Evolutionary conservation across 2,797 vertebrate genomes (phyloP), one percentile per base, ranked within the genome.

Genomic region (Kryptolebias ocellatus): DNA sequence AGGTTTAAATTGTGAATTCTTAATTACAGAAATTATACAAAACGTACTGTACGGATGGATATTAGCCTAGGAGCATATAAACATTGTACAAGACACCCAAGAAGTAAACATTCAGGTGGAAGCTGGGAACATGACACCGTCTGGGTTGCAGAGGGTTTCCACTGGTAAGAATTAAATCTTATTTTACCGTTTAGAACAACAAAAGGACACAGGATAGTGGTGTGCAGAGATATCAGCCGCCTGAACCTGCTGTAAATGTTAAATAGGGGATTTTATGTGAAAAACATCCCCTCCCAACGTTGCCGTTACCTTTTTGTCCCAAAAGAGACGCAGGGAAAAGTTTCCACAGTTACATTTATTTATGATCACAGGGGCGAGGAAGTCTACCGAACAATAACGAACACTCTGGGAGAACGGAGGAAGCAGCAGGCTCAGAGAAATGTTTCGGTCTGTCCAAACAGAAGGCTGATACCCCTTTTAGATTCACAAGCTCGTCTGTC

Each of bases 1-100:
- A 24, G 20, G 20, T 87, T 89, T 86, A 88, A 91, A 90, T 87
- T 84, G 76, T 87, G 76, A 78, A 89, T 91, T 87, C 59, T 73
- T 89, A 72, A 85, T 91, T 85, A 92, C 87, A 92, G 84, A 92
- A 92, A 89, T 68, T 83, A 89, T 92, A 92, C 89, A 89, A 90
- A 92, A 91, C 76, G 78, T 82, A 93, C 81, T 83, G 83, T 89
- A 91, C 75, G 78, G 72, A 89, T 42, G 39, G 39, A 42, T 87
- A 84, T 81, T 89, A 85, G 89, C 84, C 78, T 76, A 72, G 86
- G 85, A 63, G 80, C 88, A 89, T 87, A 87, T 83, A 89, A 84
- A 89, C 31, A 86, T 73, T 91, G 84, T 92, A 89, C 83, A 90
- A 82, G 83, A 92, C 87, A 89, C 84, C 86, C 83, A 86, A 85